phyloP scores from a whole-genome alignment of 2,888 invertebrate genomes.

The Platypus cylindrus region DNA sequence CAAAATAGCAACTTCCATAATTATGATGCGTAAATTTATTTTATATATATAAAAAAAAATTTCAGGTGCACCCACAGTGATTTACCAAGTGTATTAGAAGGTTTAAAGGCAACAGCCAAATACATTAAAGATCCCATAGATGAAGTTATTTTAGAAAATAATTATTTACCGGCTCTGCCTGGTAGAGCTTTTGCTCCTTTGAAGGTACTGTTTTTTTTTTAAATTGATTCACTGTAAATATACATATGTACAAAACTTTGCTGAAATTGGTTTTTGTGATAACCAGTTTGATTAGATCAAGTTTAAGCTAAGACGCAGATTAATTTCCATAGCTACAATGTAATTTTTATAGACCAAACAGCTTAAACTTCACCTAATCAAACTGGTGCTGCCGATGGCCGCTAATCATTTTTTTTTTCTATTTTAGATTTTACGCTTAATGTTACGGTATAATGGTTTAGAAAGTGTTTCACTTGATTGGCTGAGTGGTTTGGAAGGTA shows the following conservation, averaged over 20 bases:
- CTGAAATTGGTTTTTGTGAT: no score
- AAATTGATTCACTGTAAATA: no score
- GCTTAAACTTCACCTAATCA: no score
- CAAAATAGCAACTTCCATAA: slow-evolving; percentile 1
- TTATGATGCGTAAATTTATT: neutral
- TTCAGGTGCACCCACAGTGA: slow-evolving; percentile 87
- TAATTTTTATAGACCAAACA: no score
- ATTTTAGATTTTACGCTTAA: slow-evolving; percentile 51
- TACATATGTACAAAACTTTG: no score
- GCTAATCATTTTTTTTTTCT: no score
- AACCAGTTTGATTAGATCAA: no score
- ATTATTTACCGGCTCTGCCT: slow-evolving; percentile 72
- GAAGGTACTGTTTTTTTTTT: slow-evolving; percentile 32
- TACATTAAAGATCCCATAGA: slow-evolving; percentile 60
- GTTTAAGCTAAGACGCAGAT: no score
- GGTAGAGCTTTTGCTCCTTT: slow-evolving; percentile 67
- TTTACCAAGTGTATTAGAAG: slow-evolving; percentile 60
- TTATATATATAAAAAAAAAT: slow-evolving; percentile 12
- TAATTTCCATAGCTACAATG: no score
- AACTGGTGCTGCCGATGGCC: no score
- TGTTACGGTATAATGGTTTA: slow-evolving; percentile 72
- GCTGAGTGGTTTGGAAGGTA: slow-evolving; percentile 64
- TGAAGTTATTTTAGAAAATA: slow-evolving; percentile 78
- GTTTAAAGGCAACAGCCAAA: slow-evolving; percentile 55
- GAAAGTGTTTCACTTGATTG: slow-evolving; percentile 72